Evolutionary conservation across 2,888 invertebrate genomes (phyloP).

Genomic region (Argynnis bischoffii): DNA sequence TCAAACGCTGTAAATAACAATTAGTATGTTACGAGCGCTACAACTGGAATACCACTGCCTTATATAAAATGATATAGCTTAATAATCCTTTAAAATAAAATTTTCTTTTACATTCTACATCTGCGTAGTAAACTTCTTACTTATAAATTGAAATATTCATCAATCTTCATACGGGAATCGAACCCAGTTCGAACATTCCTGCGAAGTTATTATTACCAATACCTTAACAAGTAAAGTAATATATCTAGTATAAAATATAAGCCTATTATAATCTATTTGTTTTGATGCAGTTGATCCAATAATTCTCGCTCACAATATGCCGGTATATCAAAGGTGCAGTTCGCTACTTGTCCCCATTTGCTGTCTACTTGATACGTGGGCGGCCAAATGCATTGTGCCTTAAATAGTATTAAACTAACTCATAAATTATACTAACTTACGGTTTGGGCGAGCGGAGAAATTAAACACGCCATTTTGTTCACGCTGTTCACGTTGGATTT

Average conservation of each 20-base stretch:
- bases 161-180: no score
- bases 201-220: not conserved
- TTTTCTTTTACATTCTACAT: no score
- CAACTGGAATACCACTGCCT: no score
- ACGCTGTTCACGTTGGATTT: constrained; percentile 14
- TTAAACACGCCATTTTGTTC: constrained; percentile 24
- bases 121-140: no score
- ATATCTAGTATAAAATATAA: constrained; percentile 6
- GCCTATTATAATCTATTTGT: constrained; percentile 13
- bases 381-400: constrained; percentile 41
- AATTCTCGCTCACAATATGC: constrained; percentile 29
- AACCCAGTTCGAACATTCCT: no score
- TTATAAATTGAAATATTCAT: no score
- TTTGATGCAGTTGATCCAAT: constrained; percentile 24
- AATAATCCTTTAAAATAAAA: no score
- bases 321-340: constrained; percentile 34
- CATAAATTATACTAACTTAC: constrained; percentile 40
- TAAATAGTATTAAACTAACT: constrained; percentile 42
- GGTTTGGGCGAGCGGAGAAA: constrained; percentile 16
- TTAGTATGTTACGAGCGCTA: no score
- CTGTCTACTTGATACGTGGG: constrained; percentile 30
- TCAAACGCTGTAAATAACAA: no score
- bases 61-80: no score
- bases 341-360: constrained; percentile 30
- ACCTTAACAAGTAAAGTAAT: not conserved